A percentile compares a stretch with the other conserved stretches of the same genome.
Evolutionary conservation across 2,113 vertebrate species (phyloP).

Genomic region (Oceanites oceanicus): DNA sequence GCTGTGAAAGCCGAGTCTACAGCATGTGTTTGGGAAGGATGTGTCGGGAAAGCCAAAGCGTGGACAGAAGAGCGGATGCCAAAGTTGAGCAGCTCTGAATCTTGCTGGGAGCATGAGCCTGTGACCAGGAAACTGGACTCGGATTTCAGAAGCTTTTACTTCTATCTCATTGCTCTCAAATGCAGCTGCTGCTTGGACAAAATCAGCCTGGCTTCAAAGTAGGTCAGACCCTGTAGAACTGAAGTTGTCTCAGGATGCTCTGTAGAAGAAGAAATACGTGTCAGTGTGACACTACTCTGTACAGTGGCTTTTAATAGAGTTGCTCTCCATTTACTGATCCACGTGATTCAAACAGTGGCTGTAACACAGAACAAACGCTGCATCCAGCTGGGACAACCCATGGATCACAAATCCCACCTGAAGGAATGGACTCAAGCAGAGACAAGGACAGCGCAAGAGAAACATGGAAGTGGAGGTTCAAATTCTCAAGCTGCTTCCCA

Average conservation of each 20-base stretch:
- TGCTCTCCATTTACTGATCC: neutral
- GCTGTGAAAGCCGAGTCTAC: neutral
- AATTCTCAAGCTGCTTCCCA: neutral
- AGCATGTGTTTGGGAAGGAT: neutral
- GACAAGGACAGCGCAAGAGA: accelerated
- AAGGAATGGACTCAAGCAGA: neutral
- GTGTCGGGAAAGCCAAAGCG: neutral
- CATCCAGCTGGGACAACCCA: neutral
- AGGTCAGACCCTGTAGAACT: neutral
- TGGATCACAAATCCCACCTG: neutral
- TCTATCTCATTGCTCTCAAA: neutral
- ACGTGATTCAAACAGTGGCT: neutral
- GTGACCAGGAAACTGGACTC: neutral
- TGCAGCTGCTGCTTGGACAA: neutral
- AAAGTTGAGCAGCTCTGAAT: neutral
- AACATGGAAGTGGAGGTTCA: neutral
- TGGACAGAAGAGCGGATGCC: accelerated
- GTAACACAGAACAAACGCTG: neutral
- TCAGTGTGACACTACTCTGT: neutral
- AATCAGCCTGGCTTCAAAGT: neutral
- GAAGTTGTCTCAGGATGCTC: neutral
- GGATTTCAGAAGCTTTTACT: neutral
- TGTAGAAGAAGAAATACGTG: neutral
- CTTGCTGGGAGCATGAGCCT: neutral
- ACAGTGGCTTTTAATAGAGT: neutral